Base-by-base conservation (phyloP, 2,113 vertebrate genomes). In the Morone chrysops region DNA sequence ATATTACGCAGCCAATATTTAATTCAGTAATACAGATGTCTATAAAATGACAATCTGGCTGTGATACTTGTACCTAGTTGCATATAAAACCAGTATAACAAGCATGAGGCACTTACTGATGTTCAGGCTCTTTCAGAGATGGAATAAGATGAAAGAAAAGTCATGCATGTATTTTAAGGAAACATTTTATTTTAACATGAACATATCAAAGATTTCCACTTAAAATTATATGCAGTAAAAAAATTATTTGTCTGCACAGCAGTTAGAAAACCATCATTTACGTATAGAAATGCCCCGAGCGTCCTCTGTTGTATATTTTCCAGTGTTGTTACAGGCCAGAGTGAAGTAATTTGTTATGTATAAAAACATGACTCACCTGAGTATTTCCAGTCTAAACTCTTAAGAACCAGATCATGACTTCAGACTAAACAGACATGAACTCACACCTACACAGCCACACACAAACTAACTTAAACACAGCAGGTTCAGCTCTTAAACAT, bases 311-410 rank as follows among this genome's bases (percentile, higher is more conserved):
- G 60, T 70, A 13, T 68, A 73, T 69, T 78, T 77, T 85, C 53
- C 75, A 73, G 47, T 66, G 63, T 76, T 6, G 38, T 57, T 73
- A 70, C 47, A 78, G 70, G 8, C 25, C 41, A 25, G 38, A 53
- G 41, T 80, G 43, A 83, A 59, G 38, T 93, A 25, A 87, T 85
- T 43, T 86, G 74, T 90, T 89, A 83, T 67, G 75, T 40, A 45
- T 80, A 56, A 84, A 90, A 90, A 87, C 78, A 87, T 73, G 45
- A 81, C 25, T 86, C 43, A 65, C 78, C 75, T 83, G 73, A 62
- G 57, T 75, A 83, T 92, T 92, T 92, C 54, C 41, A 88, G 83
- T 91, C 81, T 90, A 89, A 90, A 94, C 89, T 77, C 56, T 67
- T 5, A 8, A 78, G 69, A 89, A 82, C 40, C 81, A 69, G 66